Percentiles rank a stretch among this genome's conserved stretches.
Conservation (phyloP, 2,888 invertebrate genomes). For the Drosophila subquinaria region DNA sequence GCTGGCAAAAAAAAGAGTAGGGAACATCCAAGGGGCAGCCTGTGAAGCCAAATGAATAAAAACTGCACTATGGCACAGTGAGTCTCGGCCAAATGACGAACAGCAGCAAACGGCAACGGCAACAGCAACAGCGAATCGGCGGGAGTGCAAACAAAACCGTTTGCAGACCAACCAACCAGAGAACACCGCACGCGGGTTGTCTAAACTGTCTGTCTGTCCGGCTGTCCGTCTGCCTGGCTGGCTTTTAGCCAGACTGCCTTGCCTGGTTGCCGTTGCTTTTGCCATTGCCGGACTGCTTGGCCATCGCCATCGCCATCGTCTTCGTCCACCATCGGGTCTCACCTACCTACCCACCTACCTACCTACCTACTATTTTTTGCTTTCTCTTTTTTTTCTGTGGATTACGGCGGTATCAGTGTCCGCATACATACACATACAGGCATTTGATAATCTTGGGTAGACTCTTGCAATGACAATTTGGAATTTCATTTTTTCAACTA, state of each 20-base stretch:
- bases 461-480: background rate
- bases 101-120: slow-evolving; percentile 13
- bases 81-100: slow-evolving; percentile 48
- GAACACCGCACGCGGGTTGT: slow-evolving; percentile 46
- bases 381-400: background rate
- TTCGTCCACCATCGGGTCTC: slow-evolving; percentile 2
- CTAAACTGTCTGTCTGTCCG: slow-evolving; percentile 16
- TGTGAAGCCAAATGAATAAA: slow-evolving; percentile 54
- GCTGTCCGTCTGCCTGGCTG: slow-evolving; percentile 7
- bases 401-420: background rate
- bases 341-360: background rate
- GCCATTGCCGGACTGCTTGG: background rate
- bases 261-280: background rate
- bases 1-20: slow-evolving; percentile 2
- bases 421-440: background rate
- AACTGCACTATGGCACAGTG: slow-evolving; percentile 52
- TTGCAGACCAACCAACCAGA: slow-evolving; percentile 63
- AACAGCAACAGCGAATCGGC: slow-evolving; percentile 53
- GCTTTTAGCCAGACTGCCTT: background rate
- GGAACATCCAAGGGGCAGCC: slow-evolving; percentile 11
- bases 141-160: slow-evolving; percentile 55
- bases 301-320: background rate
- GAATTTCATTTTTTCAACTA: background rate
- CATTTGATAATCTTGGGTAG: background rate
- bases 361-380: slow-evolving; percentile 15